Evolutionary conservation across 1,140 invertebrate species (phyloP), one percentile per base, ranked within the genome.

Genomic region (Cepaea nemoralis): DNA sequence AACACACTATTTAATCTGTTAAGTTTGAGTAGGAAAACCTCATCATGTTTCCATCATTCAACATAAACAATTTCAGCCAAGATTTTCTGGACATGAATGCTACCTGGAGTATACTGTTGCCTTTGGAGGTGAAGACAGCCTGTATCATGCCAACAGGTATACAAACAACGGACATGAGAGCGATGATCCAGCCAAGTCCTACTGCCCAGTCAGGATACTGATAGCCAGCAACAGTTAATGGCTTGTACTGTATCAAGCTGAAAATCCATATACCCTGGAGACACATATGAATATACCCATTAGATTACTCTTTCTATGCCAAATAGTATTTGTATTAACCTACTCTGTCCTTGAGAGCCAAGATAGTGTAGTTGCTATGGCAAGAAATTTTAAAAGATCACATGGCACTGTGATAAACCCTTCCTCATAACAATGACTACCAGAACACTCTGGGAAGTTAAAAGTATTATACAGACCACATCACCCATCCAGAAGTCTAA

Each of bases 201-300:
- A 96, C 94, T 14, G 96, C 96, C 96, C 96, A 97, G 77, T 90
- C 90, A 0, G 97, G 96, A 90, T 96, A 98, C 33, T 92, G 91
- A 86, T 97, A 96, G 14, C 94, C 94, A 83, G 94, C 94, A 88
- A 97, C 96, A 67, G 94, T 95, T 1, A 96, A 95, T 37, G 95
- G 94, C 86, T 95, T 94, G 90, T 97, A 97, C 91, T 97, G 96
- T 45, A 97, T 94, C 86, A 97, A 92, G 86, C 95, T 96, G 85
- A 96, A 95, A 40, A 97, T 94, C 96, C 96, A 97, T 27, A 97
- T 94, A 70, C 94, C 94, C 94, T 95, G 87, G 5, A 92, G 92
- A 76, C 75, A n/a, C n/a, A n/a, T n/a, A n/a, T n/a, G n/a, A n/a
- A n/a, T n/a, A n/a, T n/a, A n/a, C n/a, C n/a, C n/a, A n/a, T n/a